Base-by-base conservation (phyloP, 2,888 invertebrate genomes). In the Drosophila buzzatii region DNA sequence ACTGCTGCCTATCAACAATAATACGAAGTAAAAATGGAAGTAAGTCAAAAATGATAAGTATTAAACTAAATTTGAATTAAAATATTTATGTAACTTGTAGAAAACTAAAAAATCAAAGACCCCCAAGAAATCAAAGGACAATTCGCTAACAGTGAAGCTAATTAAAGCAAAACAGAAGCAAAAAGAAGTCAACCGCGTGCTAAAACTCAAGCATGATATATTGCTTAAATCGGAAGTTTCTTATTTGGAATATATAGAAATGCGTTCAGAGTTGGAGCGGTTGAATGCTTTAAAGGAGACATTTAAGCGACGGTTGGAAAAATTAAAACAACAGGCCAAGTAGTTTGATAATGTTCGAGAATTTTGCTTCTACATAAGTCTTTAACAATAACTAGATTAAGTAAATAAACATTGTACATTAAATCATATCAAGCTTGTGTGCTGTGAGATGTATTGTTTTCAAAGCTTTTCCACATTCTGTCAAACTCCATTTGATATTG, bases 391-490 rank as follows among this genome's bases (percentile, higher is more conserved):
- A 42, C 8, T 55, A 68, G n/a, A 35, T 33, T 20, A 39, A 18
- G 37, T 18, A 5, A 65, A 44, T 44, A 20, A 37, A 39, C 6
- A 23, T 4, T 44, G 20, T 20, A 10, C 5, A 44, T 33, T 5
- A 27, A 0, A 23, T n/a, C 0, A 23, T n/a, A 44, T 20, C 1
- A n/a, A 3, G 5, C 0, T 2, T 10, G 3, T 4, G 35, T 62
- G 16, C 23, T 8, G 12, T 23, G 44, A 14, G 16, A 18, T 33
- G 6, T 6, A 33, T 57, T 47, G 10, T 39, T 0, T 9, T 80
- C 69, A 23, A 91, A 91, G 1, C 69, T 44, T 39, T 57, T 39
- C 93, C 93, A 93, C 91, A 93, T 90, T n/a, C 92, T 89, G 35
- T 81, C 69, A 58, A 91, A 93, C 71, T 93, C 93, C 2, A 59